These are phyloP conservation scores for Percopsis transmontana DNA, from an alignment of 2,113 vertebrate genomes.

Conservation along the genomic window DNA sequence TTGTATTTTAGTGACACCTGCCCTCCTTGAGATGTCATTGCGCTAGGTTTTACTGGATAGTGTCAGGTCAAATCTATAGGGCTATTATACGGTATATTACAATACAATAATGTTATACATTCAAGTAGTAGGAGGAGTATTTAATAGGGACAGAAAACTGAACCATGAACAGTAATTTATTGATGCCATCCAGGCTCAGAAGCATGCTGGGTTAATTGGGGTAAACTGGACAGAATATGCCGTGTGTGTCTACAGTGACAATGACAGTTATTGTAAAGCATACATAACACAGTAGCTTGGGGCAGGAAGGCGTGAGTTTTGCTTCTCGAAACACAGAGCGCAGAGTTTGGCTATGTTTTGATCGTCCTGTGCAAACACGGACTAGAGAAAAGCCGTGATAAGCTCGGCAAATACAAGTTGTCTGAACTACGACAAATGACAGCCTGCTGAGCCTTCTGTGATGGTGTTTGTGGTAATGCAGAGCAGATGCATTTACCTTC, in stretches of 20 bases:
- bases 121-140: too few species aligned
- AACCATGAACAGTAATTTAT: too few species aligned
- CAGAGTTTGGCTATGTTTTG: conserved; percentile 47
- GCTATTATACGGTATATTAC: too few species aligned
- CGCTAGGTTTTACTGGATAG: too few species aligned
- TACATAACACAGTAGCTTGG: neutral
- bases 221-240: neutral
- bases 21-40: too few species aligned
- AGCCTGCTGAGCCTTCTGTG: neutral
- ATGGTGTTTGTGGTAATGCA: conserved; percentile 26
- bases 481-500: neutral
- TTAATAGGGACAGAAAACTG: too few species aligned
- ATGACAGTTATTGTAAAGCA: neutral
- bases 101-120: too few species aligned
- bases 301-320: conserved; percentile 2
- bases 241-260: neutral
- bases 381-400: conserved; percentile 21
- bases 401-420: conserved; percentile 13
- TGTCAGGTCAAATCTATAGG: too few species aligned
- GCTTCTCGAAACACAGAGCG: conserved; percentile 23
- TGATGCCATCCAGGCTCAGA: too few species aligned
- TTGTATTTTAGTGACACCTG: too few species aligned
- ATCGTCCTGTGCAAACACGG: conserved; percentile 48
- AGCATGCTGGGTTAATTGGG: too few species aligned
- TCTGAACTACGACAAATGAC: neutral